Base-by-base conservation (phyloP, 2,797 vertebrate genomes). In the Neosilurus mollespiculum region DNA sequence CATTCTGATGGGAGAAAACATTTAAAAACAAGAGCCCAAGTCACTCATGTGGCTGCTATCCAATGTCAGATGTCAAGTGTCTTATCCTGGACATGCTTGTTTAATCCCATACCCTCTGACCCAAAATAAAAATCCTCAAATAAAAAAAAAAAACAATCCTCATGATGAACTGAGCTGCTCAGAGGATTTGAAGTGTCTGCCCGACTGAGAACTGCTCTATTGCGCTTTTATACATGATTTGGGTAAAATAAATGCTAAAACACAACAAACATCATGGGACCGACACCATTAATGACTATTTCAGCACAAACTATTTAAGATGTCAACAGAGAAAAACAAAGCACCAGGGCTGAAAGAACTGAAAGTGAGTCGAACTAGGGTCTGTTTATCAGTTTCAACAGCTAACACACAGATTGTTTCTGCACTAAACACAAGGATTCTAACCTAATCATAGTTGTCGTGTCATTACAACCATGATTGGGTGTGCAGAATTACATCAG, bases 171-270 rank as follows among this genome's bases (percentile, higher is more conserved):
- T 3, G 9, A 56, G 79, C 64, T 77, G 77, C 81, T 53, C 71
- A 81, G 59, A 30, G 51, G 43, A 62, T 78, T n/a, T 53, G 15
- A 61, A 20, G 67, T 51, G 78, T 85, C 65, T 83, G 81, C 78
- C 51, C 34, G 67, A 72, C 30, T 61, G 62, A 81, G 62, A 70
- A 80, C 75, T 69, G 43, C 80, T 82, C 84, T 89, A 83, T 58
- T 73, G 70, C 87, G 88, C 87, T 89, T 91, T 83, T 91, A 91
- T 90, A 91, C 87, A 89, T 87, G 88, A 90, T 89, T 90, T 89
- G 87, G 88, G 88, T 82, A 88, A 90, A 91, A 90, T 89, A 88
- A 85, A 81, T 85, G 85, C 71, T 88, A 79, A 84, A 89, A 91
- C 81, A 90, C 88, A 91, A 90, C 89, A 91, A 90, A 90, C 89